phyloP scores from a whole-genome alignment of 2,888 invertebrate species.

The Lepidocyrtinus sp. region DNA sequence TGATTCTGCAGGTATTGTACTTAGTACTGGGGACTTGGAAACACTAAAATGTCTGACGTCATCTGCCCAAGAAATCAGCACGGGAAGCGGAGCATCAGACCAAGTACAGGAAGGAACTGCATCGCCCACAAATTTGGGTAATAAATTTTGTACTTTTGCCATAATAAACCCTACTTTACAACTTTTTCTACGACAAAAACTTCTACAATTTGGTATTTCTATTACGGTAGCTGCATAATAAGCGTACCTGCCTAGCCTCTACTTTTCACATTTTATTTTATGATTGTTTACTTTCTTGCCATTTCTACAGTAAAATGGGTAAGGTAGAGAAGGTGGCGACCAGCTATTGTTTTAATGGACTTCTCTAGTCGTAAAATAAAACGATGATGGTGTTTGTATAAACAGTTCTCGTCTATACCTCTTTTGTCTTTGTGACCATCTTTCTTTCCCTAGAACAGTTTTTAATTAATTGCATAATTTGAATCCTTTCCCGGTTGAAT shows the following conservation, averaged over 20 bases:
- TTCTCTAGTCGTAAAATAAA: background rate
- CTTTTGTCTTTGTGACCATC: too few relatives aligned
- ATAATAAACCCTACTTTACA: conserved; percentile 29
- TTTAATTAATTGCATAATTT: conserved; percentile 19
- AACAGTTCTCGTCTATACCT: too few relatives aligned
- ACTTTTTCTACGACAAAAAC: conserved; percentile 10
- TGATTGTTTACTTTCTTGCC: background rate
- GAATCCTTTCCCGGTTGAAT: too few relatives aligned
- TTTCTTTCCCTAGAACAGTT: too few relatives aligned
- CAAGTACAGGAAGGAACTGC: conserved; percentile 25
- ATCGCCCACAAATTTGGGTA: conserved; percentile 60
- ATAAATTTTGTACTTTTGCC: conserved; percentile 38
- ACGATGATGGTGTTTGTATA: background rate
- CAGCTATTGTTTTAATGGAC: conserved; percentile 4
- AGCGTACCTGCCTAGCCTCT: too few relatives aligned
- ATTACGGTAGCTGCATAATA: too few relatives aligned
- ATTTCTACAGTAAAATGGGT: background rate
- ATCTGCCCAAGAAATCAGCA: conserved; percentile 68
- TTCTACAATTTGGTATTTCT: too few relatives aligned
- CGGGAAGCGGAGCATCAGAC: conserved; percentile 37
- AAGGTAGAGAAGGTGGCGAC: background rate
- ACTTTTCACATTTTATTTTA: background rate
- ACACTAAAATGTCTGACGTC: conserved; percentile 69
- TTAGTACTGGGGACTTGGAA: conserved; percentile 63
- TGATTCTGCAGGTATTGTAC: conserved; percentile 48